Conservation (phyloP, 2,888 invertebrate genomes). For the Eustalomyia histrio region DNA sequence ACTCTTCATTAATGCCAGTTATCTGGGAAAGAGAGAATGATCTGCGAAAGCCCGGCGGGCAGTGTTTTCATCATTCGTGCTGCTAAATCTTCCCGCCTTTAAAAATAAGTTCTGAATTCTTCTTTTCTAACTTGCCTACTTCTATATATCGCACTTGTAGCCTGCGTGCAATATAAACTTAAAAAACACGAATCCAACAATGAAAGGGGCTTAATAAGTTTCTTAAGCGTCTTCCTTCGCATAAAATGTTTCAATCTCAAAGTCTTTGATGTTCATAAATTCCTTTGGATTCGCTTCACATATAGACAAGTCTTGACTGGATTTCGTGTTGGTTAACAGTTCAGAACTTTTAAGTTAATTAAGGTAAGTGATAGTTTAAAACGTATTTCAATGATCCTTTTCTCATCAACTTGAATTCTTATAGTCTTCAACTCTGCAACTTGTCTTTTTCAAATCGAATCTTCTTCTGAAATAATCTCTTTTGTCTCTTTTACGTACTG, state of each 20-base stretch:
- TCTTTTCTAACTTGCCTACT: slow-evolving; percentile 10
- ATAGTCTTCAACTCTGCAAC: slow-evolving; percentile 14
- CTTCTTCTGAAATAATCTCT: too few species aligned
- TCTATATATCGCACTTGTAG: too few species aligned
- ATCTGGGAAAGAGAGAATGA: slow-evolving; percentile 12
- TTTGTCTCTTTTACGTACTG: too few species aligned
- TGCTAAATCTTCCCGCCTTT: slow-evolving; percentile 8
- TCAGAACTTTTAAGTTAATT: slow-evolving; percentile 33
- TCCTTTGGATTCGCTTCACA: slow-evolving; percentile 31
- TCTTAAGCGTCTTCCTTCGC: not conserved
- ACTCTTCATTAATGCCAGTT: slow-evolving; percentile 15
- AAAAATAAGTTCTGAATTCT: not conserved
- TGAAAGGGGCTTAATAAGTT: slow-evolving; percentile 38
- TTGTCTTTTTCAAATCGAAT: not conserved
- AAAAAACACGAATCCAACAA: slow-evolving; percentile 39
- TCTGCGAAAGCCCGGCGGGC: slow-evolving; percentile 14
- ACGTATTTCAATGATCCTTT: slow-evolving; percentile 15
- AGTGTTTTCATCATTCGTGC: slow-evolving; percentile 22
- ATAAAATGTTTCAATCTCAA: too few species aligned
- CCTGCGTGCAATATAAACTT: slow-evolving; percentile 23
- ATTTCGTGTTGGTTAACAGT: slow-evolving; percentile 10
- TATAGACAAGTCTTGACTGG: slow-evolving; percentile 28
- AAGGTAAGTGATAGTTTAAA: too few species aligned
- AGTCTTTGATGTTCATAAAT: slow-evolving; percentile 8
- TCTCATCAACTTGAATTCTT: slow-evolving; percentile 17